phyloP scores from a whole-genome alignment of 1,140 invertebrate species.

The Tetramorium parvispinum region DNA sequence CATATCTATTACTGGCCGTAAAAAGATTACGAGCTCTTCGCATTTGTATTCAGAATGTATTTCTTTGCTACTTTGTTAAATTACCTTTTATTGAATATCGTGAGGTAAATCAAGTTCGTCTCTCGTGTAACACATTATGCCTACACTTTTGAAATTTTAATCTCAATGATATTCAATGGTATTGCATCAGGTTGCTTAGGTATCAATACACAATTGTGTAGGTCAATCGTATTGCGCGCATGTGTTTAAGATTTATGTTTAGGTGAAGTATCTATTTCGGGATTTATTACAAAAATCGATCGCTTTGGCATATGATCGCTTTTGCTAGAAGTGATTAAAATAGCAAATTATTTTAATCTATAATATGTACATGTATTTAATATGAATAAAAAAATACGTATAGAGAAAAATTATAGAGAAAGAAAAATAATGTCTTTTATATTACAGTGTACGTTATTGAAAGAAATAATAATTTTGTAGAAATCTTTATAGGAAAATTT shows the following conservation, averaged over 20 bases:
- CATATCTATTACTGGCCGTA: not conserved
- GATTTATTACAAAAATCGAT: not conserved
- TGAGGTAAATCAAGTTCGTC: not conserved
- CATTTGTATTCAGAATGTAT: not conserved
- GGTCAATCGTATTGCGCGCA: not conserved
- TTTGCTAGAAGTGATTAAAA: not conserved
- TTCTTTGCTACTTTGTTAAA: not conserved
- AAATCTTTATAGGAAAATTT: not conserved
- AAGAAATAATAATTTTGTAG: too few species aligned
- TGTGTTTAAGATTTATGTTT: not conserved
- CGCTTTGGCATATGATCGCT: not conserved
- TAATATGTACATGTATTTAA: too few species aligned
- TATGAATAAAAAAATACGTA: too few species aligned
- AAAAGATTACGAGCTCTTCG: not conserved
- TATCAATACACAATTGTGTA: not conserved
- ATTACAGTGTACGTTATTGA: not conserved
- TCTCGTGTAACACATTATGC: not conserved
- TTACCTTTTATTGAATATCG: not conserved
- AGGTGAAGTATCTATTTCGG: not conserved
- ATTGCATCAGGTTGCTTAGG: not conserved
- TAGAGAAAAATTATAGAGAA: not conserved
- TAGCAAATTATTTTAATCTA: not conserved
- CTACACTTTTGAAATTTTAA: not conserved
- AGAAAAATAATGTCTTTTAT: not conserved
- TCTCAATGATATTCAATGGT: not conserved